Evolutionary conservation across 2,113 vertebrate genomes (phyloP).

Genomic region (Paramisgurnus dabryanus): DNA sequence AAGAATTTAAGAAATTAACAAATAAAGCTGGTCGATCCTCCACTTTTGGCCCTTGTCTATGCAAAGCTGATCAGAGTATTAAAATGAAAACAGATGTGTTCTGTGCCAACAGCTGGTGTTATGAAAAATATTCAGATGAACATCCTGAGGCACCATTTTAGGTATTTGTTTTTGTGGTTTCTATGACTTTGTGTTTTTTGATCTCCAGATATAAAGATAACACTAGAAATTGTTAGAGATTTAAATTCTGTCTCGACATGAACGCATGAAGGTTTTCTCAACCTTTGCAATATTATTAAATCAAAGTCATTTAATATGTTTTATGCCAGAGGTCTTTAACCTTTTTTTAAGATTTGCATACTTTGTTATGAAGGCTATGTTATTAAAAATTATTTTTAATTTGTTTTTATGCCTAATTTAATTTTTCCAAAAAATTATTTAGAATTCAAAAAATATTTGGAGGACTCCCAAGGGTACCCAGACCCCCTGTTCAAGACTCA

Average conservation of each 20-base stretch:
- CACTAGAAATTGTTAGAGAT: neutral
- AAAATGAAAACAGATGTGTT: constrained; percentile 10
- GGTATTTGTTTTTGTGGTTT: neutral
- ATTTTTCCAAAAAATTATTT: too few species aligned
- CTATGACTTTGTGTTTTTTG: neutral
- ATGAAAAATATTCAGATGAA: constrained; percentile 14
- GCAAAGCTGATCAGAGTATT: neutral
- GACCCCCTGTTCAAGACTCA: too few species aligned
- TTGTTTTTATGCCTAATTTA: too few species aligned
- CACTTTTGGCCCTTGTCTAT: constrained; percentile 21
- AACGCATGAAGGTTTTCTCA: too few species aligned
- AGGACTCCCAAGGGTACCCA: too few species aligned
- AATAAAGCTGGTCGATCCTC: constrained; percentile 3
- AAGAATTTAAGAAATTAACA: constrained; percentile 29
- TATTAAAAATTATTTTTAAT: too few species aligned
- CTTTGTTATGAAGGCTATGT: too few species aligned
- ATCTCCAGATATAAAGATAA: neutral
- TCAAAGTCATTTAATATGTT: too few species aligned
- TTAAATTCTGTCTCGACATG: neutral
- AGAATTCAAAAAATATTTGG: too few species aligned
- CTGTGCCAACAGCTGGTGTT: constrained; percentile 8
- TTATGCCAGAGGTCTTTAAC: too few species aligned
- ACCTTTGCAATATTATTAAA: too few species aligned
- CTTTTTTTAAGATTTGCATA: too few species aligned
- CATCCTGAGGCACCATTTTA: constrained; percentile 6